Base-by-base conservation (phyloP, 2,888 invertebrate species). In the Serrognathus titanus region DNA sequence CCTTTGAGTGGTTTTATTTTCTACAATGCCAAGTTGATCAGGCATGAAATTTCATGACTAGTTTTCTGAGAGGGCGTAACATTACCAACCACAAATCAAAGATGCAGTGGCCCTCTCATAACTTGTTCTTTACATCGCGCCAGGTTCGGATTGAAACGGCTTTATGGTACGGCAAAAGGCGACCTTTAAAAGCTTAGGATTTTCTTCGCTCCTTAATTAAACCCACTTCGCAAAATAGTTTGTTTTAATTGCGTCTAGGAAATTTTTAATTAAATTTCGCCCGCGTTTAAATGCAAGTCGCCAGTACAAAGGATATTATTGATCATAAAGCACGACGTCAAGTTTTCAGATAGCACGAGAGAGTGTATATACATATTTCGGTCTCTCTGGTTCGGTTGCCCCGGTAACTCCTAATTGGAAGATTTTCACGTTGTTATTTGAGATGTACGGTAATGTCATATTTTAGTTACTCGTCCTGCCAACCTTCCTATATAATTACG, bases 51-150 rank as follows among this genome's bases (percentile, higher is more conserved):
- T 66, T 69, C 67, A 68, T 66, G 66, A 67, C 65, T 66, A 68
- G 64, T 59, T 63, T 56, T 57, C 63, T 66, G 67, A 68, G 69
- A 70, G 69, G 73, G 73, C 73, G 73, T 72, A 73, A 72, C 71
- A 70, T 69, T 72, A 71, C 70, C 68, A 70, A 70, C 73, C 71
- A 72, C 73, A 74, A 74, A 74, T 73, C 72, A 72, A 71, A 73
- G 64, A 71, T 68, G 72, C 71, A 71, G 73, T 71, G 72, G 72
- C 73, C 71, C 63, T 64, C 71, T 69, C 66, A 71, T 71, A 74
- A 73, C 72, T 70, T 68, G 72, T 73, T 73, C 67, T 64, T 63
- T 67, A 63, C 66, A 68, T 62, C 63, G 58, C 49, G 52, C 53
- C 67, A 71, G 71, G 64, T 43, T 62, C 64, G 65, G 58, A 63